phyloP scores from a whole-genome alignment of 1,140 invertebrate genomes.

The Lysiphlebus fabarum region DNA sequence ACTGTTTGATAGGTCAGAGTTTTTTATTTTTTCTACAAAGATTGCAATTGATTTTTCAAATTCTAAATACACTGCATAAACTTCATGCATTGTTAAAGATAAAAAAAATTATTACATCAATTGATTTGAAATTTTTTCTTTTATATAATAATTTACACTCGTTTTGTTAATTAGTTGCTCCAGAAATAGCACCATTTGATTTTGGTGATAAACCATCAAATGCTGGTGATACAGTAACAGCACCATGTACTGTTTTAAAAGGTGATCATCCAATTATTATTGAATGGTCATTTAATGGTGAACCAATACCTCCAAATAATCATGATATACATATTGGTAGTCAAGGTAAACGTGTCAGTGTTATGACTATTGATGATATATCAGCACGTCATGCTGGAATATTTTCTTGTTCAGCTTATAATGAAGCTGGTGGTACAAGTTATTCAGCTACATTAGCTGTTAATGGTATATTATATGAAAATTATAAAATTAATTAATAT shows the following conservation, averaged over 20 bases:
- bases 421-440: conserved; percentile 61
- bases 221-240: conserved; percentile 62
- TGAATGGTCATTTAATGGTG: conserved; percentile 66
- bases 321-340: conserved; percentile 33
- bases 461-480: conserved; percentile 59
- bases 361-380: conserved; percentile 74
- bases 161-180: conserved; percentile 46
- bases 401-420: conserved; percentile 76
- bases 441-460: conserved; percentile 67
- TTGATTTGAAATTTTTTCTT: too few relatives aligned
- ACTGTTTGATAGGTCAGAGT: too few relatives aligned
- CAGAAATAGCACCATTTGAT: conserved; percentile 57
- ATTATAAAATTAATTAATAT: too few relatives aligned
- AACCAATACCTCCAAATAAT: conserved; percentile 32
- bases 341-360: conserved; percentile 64
- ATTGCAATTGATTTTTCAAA: too few relatives aligned
- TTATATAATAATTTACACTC: neutral
- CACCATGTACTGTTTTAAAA: conserved; percentile 65
- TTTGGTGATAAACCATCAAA: conserved; percentile 63
- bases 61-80: too few relatives aligned
- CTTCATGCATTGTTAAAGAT: neutral
- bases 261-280: conserved; percentile 67
- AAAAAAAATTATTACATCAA: neutral
- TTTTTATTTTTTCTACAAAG: too few relatives aligned
- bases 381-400: conserved; percentile 72